Conservation (phyloP, 2,797 vertebrate species). For the Spinus olivaceus region DNA sequence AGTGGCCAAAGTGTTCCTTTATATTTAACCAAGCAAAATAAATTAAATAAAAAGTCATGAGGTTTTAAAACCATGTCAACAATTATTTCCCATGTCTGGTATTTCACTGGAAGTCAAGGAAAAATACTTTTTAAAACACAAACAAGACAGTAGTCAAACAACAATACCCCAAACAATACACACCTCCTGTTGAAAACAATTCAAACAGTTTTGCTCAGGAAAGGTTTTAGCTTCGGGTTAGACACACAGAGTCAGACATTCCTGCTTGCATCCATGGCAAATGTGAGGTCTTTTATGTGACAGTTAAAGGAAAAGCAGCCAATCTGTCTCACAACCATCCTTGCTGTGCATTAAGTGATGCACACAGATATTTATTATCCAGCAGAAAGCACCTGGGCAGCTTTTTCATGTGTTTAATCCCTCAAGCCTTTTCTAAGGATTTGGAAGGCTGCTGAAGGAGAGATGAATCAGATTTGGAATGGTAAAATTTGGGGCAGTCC, state of each 20-base stretch:
- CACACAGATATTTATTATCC: accelerated
- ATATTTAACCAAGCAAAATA: background rate
- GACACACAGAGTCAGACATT: background rate
- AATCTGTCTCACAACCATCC: background rate
- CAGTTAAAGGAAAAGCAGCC: background rate
- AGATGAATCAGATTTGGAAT: background rate
- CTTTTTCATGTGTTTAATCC: background rate
- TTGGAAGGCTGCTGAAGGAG: background rate
- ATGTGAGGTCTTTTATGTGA: background rate
- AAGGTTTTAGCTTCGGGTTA: background rate
- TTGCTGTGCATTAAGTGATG: background rate
- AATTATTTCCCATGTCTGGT: background rate
- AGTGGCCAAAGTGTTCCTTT: background rate
- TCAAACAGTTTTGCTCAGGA: background rate
- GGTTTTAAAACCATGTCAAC: background rate
- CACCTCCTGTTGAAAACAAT: background rate
- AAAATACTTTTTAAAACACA: background rate
- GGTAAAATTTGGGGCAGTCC: background rate
- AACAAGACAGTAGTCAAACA: background rate
- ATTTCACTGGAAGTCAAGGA: background rate
- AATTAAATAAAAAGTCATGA: accelerated
- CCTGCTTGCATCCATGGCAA: background rate
- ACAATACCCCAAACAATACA: background rate
- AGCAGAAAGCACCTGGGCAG: background rate
- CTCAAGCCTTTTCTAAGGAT: background rate